Conservation (phyloP, 1,140 invertebrate species). For the Drosophila ironensis region DNA sequence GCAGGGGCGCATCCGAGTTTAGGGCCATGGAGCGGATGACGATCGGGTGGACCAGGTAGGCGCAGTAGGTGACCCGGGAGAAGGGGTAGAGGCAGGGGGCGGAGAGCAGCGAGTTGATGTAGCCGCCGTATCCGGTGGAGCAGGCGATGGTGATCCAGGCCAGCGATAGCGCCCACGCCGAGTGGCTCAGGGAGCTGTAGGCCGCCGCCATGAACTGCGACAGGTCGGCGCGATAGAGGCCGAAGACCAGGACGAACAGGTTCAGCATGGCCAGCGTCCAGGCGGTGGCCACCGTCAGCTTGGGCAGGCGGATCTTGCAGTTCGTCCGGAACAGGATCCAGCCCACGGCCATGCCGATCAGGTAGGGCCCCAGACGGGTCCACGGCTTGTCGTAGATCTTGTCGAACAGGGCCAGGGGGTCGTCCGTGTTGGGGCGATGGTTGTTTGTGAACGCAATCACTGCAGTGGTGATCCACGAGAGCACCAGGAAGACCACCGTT, state of each 20-base stretch:
- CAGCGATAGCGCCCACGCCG: conserved; percentile 90
- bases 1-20: conserved; percentile 89
- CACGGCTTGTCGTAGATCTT: conserved; percentile 95
- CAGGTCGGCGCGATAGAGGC: conserved; percentile 88
- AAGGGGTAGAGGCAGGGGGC: conserved; percentile 90
- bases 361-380: conserved; percentile 91
- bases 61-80: conserved; percentile 92
- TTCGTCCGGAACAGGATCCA: conserved; percentile 92
- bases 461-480: conserved; percentile 90
- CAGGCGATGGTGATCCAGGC: conserved; percentile 95
- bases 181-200: conserved; percentile 92
- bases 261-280: conserved; percentile 86
- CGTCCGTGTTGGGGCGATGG: conserved; percentile 90
- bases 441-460: conserved; percentile 90
- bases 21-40: conserved; percentile 89
- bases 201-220: conserved; percentile 87
- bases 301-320: conserved; percentile 89
- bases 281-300: conserved; percentile 86
- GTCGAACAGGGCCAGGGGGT: conserved; percentile 91
- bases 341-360: conserved; percentile 91
- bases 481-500: conserved; percentile 86
- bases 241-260: conserved; percentile 89
- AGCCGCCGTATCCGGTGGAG: conserved; percentile 92
- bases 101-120: conserved; percentile 88
- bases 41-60: conserved; percentile 91